Percentiles rank a stretch among this genome's conserved stretches.
These are phyloP conservation scores for Mustelus asterias DNA, from an alignment of 2,113 vertebrate species.

Conservation along the genomic window DNA sequence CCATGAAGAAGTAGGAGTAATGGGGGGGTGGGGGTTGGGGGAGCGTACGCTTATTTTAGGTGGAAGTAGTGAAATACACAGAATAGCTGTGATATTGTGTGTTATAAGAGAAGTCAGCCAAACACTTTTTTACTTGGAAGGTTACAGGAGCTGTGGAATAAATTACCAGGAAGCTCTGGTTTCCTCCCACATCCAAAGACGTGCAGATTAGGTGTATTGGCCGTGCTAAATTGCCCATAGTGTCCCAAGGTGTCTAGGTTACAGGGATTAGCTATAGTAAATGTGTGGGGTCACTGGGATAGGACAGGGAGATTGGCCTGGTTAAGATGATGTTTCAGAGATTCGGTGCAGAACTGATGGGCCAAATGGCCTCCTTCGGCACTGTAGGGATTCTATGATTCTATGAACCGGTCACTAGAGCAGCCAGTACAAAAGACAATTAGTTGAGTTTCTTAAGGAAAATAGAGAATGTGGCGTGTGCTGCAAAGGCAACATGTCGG, in stretches of 20 bases:
- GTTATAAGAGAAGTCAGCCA: neutral
- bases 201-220: too few relatives aligned
- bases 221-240: too few relatives aligned
- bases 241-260: too few relatives aligned
- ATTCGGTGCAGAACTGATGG: too few relatives aligned
- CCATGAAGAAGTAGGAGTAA: neutral
- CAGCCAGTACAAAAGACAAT: neutral
- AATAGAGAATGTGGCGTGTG: neutral
- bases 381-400: too few relatives aligned
- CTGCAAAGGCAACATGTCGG: neutral
- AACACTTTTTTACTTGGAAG: neutral
- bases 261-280: too few relatives aligned
- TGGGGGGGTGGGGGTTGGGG: neutral
- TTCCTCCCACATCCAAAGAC: too few relatives aligned
- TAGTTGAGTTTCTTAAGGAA: neutral
- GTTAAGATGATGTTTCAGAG: too few relatives aligned
- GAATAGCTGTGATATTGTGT: neutral
- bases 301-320: too few relatives aligned
- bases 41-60: neutral
- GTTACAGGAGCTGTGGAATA: neutral
- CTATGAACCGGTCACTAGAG: neutral
- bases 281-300: too few relatives aligned
- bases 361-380: too few relatives aligned
- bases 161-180: neutral
- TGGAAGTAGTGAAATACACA: neutral